Base-by-base conservation (phyloP, 2,888 invertebrate genomes). In the Phrixothrix hirtus region DNA sequence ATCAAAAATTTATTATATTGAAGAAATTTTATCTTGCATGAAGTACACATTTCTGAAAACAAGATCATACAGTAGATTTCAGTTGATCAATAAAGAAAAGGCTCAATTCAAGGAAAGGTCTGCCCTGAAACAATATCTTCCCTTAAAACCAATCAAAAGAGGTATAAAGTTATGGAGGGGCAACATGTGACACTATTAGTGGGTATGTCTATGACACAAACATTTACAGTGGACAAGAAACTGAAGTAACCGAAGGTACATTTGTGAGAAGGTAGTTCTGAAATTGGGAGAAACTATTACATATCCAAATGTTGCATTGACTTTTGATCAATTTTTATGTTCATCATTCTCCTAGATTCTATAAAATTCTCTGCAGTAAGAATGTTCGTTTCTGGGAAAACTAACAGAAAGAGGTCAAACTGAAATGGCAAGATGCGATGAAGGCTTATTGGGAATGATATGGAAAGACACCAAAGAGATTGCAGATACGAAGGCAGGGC, bases 61-160 rank as follows among this genome's bases (percentile, higher is more conserved):
- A 1, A 34, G 16, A 34, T 9, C 34, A 14, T 3, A 15, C 4
- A 12, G 14, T 15, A 15, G 15, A 1, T 31, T n/a, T 12, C 34
- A 37, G 35, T 27, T 25, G 6, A 41, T 48, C 11, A 35, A 48
- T 16, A 34, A 48, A 27, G 11, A 41, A 7, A 41, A 41, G 35
- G 15, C 34, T 5, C 14, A 41, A 25, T 41, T 41, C 26, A 39
- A 41, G 15, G 34, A 26, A 17, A 25, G 34, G 4, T 48, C 34
- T 4, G 10, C 14, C n/a, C 34, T 48, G n/a, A 41, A 48, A 13
- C 48, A 48, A 21, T 48, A 35, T 41, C 25, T 41, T 11, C 48
- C 27, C 11, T 14, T 48, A 21, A 48, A 41, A 34, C 39, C 41
- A 14, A 32, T 41, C 7, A 48, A 48, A 17, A 9, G 39, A 29